Evolutionary conservation across 2,888 invertebrate genomes (phyloP).

Genomic region (Acanthoscelides obtectus): DNA sequence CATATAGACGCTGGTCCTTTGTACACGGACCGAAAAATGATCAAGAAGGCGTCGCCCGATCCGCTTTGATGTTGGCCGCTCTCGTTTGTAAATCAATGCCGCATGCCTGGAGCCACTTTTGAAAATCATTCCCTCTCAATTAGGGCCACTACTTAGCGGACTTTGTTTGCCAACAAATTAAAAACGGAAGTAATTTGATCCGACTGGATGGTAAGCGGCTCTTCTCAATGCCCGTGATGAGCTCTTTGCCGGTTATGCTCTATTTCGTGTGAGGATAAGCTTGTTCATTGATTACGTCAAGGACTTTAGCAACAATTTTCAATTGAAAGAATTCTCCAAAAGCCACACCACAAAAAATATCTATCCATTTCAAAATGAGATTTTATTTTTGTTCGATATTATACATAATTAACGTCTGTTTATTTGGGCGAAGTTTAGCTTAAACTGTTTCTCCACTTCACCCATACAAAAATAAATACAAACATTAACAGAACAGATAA

Average conservation of each 20-base stretch:
- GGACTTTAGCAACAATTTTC: no score
- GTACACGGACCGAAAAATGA: not conserved
- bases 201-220: not conserved
- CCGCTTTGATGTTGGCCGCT: not conserved
- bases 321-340: no score
- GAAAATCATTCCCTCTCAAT: conserved; percentile 12
- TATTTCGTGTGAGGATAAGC: not conserved
- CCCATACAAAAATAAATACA: no score
- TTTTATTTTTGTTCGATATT: no score
- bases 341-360: no score
- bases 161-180: not conserved
- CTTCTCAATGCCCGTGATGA: not conserved
- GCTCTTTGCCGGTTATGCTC: not conserved
- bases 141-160: not conserved
- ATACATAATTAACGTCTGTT: no score
- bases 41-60: not conserved
- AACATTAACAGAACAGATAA: no score
- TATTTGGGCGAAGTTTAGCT: no score
- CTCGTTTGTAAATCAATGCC: not conserved
- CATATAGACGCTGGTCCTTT: not conserved
- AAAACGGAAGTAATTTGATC: not conserved
- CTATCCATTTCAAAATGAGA: no score
- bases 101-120: conserved; percentile 5
- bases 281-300: not conserved
- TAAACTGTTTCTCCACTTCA: no score